Evolutionary conservation across 2,888 invertebrate species (phyloP).

Genomic region (Catocala fraxini): DNA sequence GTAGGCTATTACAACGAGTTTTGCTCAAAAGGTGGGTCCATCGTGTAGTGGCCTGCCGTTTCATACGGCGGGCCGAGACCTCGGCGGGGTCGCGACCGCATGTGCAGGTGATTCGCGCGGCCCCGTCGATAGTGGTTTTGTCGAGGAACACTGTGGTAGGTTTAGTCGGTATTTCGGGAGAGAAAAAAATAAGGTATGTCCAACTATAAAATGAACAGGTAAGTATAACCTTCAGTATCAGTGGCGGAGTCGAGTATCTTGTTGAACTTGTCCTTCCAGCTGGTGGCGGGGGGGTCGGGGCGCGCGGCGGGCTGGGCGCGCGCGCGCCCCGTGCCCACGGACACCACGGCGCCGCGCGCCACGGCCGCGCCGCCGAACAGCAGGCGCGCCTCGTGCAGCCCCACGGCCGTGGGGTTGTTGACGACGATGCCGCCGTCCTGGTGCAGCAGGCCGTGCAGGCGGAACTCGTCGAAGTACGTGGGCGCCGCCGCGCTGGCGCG

Average conservation of each 20-base stretch:
- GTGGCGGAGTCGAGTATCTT: constrained; percentile 95
- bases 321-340: constrained; percentile 93
- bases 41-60: too few species aligned
- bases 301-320: constrained; percentile 45
- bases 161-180: too few species aligned
- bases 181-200: too few species aligned
- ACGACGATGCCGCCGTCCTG: constrained; percentile 95
- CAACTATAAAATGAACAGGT: constrained; percentile 52
- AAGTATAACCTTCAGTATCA: constrained; percentile 90
- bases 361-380: constrained; percentile 93
- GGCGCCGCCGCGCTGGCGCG: constrained; percentile 97
- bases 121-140: too few species aligned
- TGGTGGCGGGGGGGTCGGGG: constrained; percentile 65
- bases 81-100: too few species aligned
- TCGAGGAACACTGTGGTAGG: too few species aligned
- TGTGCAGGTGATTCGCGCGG: too few species aligned
- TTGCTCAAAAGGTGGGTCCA: too few species aligned
- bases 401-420: constrained; percentile 96
- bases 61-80: too few species aligned
- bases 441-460: constrained; percentile 90
- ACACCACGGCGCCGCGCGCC: constrained; percentile 91
- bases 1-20: too few species aligned
- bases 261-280: constrained; percentile 93
- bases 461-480: constrained; percentile 95
- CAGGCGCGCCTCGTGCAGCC: constrained; percentile 94